phyloP scores from a whole-genome alignment of 2,888 invertebrate genomes.

The Scelioninae gen. 2 region DNA sequence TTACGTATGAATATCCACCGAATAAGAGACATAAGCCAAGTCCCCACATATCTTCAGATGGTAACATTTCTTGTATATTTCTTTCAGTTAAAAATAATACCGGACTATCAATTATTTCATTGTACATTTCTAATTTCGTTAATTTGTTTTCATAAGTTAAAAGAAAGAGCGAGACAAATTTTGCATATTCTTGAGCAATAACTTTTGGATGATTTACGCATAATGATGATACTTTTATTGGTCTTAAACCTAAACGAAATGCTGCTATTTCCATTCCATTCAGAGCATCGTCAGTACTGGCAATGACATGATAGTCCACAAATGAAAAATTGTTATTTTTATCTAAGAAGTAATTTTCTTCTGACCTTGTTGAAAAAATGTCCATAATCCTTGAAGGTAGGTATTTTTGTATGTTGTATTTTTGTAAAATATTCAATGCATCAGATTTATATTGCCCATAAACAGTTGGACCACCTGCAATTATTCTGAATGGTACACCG shows the following conservation, averaged over 20 bases:
- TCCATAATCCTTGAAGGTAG: slow-evolving; percentile 70
- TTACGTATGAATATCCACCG: slow-evolving; percentile 82
- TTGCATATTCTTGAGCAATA: slow-evolving; percentile 63
- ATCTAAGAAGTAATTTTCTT: slow-evolving; percentile 44
- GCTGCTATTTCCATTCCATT: slow-evolving; percentile 63
- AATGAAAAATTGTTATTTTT: slow-evolving; percentile 63
- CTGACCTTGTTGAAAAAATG: not conserved
- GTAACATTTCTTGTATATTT: slow-evolving; percentile 65
- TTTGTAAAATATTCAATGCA: slow-evolving; percentile 75
- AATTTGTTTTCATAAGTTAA: slow-evolving; percentile 66
- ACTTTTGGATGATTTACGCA: slow-evolving; percentile 58
- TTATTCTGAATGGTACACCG: slow-evolving; percentile 76
- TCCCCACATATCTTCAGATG: slow-evolving; percentile 66
- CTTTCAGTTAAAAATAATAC: slow-evolving; percentile 64
- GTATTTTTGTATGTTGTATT: slow-evolving; percentile 71
- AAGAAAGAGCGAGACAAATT: slow-evolving; percentile 65
- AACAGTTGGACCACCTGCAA: slow-evolving; percentile 79
- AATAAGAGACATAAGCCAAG: slow-evolving; percentile 76
- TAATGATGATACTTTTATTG: slow-evolving; percentile 63
- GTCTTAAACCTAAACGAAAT: slow-evolving; percentile 63
- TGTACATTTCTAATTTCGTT: slow-evolving; percentile 64
- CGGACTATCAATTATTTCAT: slow-evolving; percentile 62
- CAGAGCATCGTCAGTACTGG: slow-evolving; percentile 64
- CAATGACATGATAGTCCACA: slow-evolving; percentile 64
- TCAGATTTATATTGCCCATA: slow-evolving; percentile 64